Evolutionary conservation across 1,140 invertebrate genomes (phyloP).

Genomic region (Spodoptera frugiperda): DNA sequence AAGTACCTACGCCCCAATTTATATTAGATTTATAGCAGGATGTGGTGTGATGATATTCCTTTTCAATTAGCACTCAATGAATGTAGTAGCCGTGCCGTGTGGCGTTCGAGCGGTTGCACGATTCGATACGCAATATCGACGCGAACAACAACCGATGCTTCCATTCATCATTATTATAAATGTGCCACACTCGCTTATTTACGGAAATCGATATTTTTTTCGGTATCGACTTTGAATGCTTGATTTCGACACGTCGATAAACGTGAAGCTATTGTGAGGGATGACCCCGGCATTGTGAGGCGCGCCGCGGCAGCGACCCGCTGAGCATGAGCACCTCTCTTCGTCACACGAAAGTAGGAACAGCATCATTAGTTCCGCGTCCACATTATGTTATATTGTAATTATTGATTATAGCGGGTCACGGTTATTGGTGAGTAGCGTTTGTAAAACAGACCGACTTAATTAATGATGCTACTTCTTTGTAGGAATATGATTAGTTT

Average conservation of each 20-base stretch:
- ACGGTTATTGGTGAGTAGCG: constrained; percentile 69
- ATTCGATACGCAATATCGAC: constrained; percentile 83
- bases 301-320: constrained; percentile 55
- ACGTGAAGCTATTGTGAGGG: constrained; percentile 80
- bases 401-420: constrained; percentile 82
- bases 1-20: constrained; percentile 72
- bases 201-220: constrained; percentile 87
- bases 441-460: constrained; percentile 64
- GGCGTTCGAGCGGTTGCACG: constrained; percentile 72
- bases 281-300: constrained; percentile 78
- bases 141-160: constrained; percentile 71
- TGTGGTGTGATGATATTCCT: constrained; percentile 73
- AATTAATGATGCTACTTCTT: constrained; percentile 68
- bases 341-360: constrained; percentile 62
- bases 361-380: constrained; percentile 75
- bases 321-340: constrained; percentile 64
- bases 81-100: constrained; percentile 65
- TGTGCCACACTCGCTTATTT: constrained; percentile 85
- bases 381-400: constrained; percentile 77
- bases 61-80: constrained; percentile 83
- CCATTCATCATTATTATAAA: constrained; percentile 87
- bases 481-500: constrained; percentile 59
- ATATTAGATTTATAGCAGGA: constrained; percentile 80
- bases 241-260: constrained; percentile 80
- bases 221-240: constrained; percentile 79